Evolutionary conservation across 1,140 invertebrate genomes (phyloP), one percentile per base, ranked within the genome.

Genomic region (Temnothorax longispinosus): DNA sequence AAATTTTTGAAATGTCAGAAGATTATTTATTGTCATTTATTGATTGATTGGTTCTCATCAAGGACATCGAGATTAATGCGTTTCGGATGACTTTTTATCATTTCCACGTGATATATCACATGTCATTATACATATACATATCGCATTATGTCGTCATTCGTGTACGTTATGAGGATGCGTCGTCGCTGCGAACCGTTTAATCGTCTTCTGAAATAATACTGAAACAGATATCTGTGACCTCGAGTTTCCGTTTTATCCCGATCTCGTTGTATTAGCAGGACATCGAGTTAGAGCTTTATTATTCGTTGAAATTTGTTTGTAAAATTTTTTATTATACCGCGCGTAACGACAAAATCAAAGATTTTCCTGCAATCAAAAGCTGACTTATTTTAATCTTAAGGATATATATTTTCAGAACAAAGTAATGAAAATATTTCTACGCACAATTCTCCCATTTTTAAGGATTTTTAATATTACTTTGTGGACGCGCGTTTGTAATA

Each of bases 221-320:
- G 0, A 74, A 84, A 84, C 69, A 74, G 80, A 69, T 84, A 74
- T 84, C 27, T 84, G 13, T 21, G 41, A n/a, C 11, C 32, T 74
- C 41, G 38, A 11, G 13, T 82, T 74, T 35, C 15, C n/a, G 38
- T 52, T 47, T 58, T 72, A 74, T 82, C 18, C 13, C 11, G 15
- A 72, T 74, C 21, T 54, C 27, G 10, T 58, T 47, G 15, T 69
- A 54, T 15, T 81, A 18, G 38, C 8, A 54, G 7, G 32, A 27
- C 2, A 18, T 27, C 50, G 21, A 50, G 10, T 5, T 69, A 0
- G 27, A 69, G 7, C 11, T 69, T 52, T 6, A 38, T 52, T 6
- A 38, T 0, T 77, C 8, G 13, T 38, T 15, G 8, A 80, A 44
- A 56, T 56, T 18, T 78, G 3, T 10, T 38, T 10, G 13, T n/a